Conservation (phyloP, 2,797 vertebrate species). For the Heliangelus exortis region DNA sequence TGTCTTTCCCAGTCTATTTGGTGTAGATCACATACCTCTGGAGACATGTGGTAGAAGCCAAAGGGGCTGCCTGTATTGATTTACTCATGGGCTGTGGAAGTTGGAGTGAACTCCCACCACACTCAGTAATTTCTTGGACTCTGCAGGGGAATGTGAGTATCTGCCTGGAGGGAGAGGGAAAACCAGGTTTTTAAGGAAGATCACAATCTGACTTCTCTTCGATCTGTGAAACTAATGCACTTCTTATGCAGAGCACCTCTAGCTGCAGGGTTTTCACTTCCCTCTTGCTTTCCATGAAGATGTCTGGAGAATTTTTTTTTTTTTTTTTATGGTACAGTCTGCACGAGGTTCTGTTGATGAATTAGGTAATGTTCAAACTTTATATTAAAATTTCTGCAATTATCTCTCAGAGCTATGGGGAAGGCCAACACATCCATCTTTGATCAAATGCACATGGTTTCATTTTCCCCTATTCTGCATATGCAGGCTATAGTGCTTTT, state of each 20-base stretch:
- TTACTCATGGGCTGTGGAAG: background rate
- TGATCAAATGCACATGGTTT: constrained; percentile 31
- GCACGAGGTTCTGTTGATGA: background rate
- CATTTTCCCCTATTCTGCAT: background rate
- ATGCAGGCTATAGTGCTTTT: background rate
- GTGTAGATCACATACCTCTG: background rate
- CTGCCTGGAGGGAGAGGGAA: constrained; percentile 30
- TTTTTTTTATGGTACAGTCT: background rate
- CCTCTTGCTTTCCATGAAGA: background rate
- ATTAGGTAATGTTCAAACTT: background rate
- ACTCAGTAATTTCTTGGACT: constrained; percentile 47
- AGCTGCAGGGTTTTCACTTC: constrained; percentile 11
- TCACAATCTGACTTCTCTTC: constrained; percentile 50
- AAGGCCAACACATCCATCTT: background rate
- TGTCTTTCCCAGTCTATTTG: background rate
- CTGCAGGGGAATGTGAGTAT: constrained; percentile 4
- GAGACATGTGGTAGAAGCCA: background rate
- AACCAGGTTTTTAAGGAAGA: constrained; percentile 35
- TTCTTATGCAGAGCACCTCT: constrained; percentile 16
- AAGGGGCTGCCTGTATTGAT: constrained; percentile 13
- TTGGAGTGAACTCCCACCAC: background rate
- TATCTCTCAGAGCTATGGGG: constrained; percentile 33
- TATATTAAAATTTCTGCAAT: constrained; percentile 26
- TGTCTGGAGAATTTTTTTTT: background rate
- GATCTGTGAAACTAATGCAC: background rate